Base-by-base conservation (phyloP, 2,797 vertebrate species). In the Amphiprion clarkii region DNA sequence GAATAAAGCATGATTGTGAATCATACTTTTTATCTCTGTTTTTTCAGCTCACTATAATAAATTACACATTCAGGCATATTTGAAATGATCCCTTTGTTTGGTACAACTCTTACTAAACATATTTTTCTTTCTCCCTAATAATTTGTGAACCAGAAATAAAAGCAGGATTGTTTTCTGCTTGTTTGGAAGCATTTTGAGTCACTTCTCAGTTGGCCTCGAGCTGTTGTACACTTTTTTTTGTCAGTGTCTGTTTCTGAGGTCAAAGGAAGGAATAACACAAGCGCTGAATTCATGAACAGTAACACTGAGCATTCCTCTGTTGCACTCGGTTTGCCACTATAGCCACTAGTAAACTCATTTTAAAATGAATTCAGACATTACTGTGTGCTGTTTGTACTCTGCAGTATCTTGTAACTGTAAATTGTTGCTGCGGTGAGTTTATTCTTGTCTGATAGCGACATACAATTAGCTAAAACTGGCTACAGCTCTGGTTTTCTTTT, bases 1-100 rank as follows among this genome's bases (percentile, higher is more conserved):
- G 91, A 96, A 95, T 96, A 96, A 95, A 96, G 95, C 95, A 95
- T 95, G 95, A 92, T 94, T 95, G 93, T 95, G 88, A 92, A 93
- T 93, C 86, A 83, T 91, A 82, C 56, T 85, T 89, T 74, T 66
- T 51, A 62, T 68, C 76, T 76, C 72, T 81, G 53, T 69, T 81
- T 67, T 75, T 54, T 83, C 77, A 60, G 31, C 44, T 76, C 16
- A 69, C 74, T 40, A 29, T 36, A 39, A 46, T 42, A 36, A 69
- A 21, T 49, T 42, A 12, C 42, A 69, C 70, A 39, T 59, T 76
- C 25, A 39, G 21, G 6, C 12, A 5, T 23, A 7, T 65, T 76
- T 65, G 31, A 44, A 29, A 36, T 59, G 0, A 53, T 52, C 27
- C 3, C 17, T 51, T 11, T 48, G 12, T 51, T 48, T 56, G 31